phyloP scores from a whole-genome alignment of 2,113 vertebrate genomes.

The Embiotoca jacksoni region DNA sequence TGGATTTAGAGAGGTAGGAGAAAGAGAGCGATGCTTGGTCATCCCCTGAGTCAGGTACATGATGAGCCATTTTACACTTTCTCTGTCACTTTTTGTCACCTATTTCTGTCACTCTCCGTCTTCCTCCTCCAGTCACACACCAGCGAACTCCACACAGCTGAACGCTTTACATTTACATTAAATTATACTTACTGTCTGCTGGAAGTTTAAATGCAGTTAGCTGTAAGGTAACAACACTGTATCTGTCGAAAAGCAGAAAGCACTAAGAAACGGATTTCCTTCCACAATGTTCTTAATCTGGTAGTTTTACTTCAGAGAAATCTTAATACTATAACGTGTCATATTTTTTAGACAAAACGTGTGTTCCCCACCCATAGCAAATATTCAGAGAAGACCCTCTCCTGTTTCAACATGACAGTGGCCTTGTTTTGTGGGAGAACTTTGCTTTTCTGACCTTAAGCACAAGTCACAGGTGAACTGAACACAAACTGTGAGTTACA shows the following conservation, averaged over 20 bases:
- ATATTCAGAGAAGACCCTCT: too few relatives aligned
- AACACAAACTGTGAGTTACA: too few relatives aligned
- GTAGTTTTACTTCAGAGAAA: too few relatives aligned
- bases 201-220: neutral
- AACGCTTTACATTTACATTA: neutral
- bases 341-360: too few relatives aligned
- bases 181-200: neutral
- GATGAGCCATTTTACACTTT: neutral
- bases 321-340: too few relatives aligned
- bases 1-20: slow-evolving; percentile 14
- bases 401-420: too few relatives aligned
- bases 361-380: too few relatives aligned
- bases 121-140: neutral
- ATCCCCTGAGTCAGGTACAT: neutral
- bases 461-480: too few relatives aligned
- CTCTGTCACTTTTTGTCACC: neutral
- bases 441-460: too few relatives aligned
- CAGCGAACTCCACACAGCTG: too few relatives aligned
- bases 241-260: neutral
- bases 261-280: neutral
- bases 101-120: neutral
- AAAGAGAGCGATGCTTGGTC: neutral
- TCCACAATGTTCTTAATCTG: too few relatives aligned
- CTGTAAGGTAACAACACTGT: neutral
- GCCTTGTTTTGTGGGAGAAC: too few relatives aligned